A percentile compares a stretch with the other conserved stretches of the same genome.
phyloP scores from a whole-genome alignment of 2,113 vertebrate genomes.

The Silurus glanis region DNA sequence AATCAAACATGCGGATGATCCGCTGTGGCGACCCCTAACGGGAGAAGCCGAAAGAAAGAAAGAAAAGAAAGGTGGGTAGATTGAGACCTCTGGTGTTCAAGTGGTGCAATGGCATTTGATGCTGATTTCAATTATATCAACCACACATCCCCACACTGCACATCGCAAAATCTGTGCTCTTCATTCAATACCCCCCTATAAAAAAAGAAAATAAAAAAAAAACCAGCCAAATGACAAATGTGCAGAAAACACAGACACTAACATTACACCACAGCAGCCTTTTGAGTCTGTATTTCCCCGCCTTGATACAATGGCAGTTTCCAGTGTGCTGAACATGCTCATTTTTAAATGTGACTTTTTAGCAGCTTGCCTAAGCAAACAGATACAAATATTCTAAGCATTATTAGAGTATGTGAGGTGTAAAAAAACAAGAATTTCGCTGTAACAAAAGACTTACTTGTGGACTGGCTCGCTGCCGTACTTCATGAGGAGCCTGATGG shows the following conservation, averaged over 20 bases:
- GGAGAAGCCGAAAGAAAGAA: too few species aligned
- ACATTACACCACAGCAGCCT: background rate
- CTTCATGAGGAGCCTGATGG: conserved; percentile 96
- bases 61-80: background rate
- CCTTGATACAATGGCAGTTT: too few species aligned
- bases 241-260: background rate
- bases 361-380: background rate
- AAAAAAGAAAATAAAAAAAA: background rate
- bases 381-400: background rate
- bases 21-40: too few species aligned
- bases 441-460: conserved; percentile 73
- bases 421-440: background rate
- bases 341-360: background rate
- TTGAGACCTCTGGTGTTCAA: background rate
- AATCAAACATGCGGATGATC: too few species aligned
- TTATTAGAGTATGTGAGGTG: background rate
- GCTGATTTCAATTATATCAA: background rate
- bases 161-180: background rate
- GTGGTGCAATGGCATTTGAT: background rate
- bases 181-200: background rate
- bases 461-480: conserved; percentile 88
- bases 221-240: background rate
- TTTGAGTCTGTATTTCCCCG: background rate
- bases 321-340: background rate
- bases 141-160: background rate